phyloP scores from a whole-genome alignment of 2,797 vertebrate genomes.

The Sciaenops ocellatus region DNA sequence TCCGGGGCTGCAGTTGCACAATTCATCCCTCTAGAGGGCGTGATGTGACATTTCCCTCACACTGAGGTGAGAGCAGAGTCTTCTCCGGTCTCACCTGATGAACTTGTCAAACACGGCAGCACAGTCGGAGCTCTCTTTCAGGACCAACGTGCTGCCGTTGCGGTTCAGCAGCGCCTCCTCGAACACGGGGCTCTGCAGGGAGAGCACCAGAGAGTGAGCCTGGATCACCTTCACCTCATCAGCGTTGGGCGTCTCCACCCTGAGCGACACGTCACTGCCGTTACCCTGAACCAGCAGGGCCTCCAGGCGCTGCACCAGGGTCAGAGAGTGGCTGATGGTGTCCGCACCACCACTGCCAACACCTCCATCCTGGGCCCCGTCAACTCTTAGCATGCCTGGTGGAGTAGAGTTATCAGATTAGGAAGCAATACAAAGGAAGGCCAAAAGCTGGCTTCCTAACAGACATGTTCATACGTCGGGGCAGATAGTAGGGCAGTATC shows the following conservation, averaged over 20 bases:
- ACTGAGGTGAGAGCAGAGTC: not conserved
- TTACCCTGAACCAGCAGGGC: conserved; percentile 90
- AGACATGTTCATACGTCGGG: conserved; percentile 13
- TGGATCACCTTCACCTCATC: conserved; percentile 94
- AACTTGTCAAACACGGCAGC: conserved; percentile 92
- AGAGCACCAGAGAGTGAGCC: conserved; percentile 91
- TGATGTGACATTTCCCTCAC: not conserved
- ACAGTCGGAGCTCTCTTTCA: conserved; percentile 87
- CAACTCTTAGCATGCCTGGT: conserved; percentile 79
- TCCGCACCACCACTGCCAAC: conserved; percentile 54
- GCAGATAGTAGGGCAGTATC: conserved; percentile 38
- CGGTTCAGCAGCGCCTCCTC: conserved; percentile 87
- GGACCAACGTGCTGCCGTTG: conserved; percentile 83
- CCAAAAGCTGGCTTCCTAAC: not conserved
- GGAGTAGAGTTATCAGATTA: not conserved
- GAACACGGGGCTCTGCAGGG: conserved; percentile 91
- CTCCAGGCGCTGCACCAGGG: conserved; percentile 89
- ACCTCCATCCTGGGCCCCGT: conserved; percentile 73
- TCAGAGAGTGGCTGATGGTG: conserved; percentile 91
- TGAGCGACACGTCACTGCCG: conserved; percentile 89
- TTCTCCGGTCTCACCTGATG: conserved; percentile 85
- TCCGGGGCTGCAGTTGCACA: conserved; percentile 25
- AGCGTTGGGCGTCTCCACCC: conserved; percentile 86
- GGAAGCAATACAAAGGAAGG: not conserved
- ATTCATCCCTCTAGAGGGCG: conserved; percentile 36